A percentile compares a stretch with the other conserved stretches of the same genome.
phyloP scores from a whole-genome alignment of 2,797 vertebrate genomes.

The Halcyon leucocephala region DNA sequence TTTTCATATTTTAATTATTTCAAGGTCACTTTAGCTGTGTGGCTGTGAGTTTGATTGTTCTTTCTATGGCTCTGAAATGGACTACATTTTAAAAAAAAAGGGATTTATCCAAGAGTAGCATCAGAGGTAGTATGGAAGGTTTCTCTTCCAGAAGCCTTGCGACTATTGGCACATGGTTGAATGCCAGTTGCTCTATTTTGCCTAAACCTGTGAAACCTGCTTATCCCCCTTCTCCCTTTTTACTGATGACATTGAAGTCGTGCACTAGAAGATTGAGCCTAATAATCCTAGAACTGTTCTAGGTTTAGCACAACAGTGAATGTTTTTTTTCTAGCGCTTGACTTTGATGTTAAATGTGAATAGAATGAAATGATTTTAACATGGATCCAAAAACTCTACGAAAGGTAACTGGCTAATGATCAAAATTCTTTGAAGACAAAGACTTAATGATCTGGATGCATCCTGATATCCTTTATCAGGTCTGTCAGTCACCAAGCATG shows the following conservation, averaged over 20 bases:
- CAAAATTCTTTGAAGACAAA: not conserved
- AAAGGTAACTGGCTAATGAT: not conserved
- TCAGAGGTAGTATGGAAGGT: not conserved
- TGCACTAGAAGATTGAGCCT: not conserved
- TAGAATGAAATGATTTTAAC: not conserved
- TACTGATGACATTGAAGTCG: not conserved
- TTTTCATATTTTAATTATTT: not conserved
- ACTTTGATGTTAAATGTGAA: not conserved
- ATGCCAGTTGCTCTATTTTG: not conserved
- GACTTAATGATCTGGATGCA: not conserved
- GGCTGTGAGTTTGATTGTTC: not conserved
- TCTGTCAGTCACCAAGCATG: not conserved
- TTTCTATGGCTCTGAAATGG: not conserved
- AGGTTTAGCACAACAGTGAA: not conserved
- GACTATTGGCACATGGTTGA: accelerated
- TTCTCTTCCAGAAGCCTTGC: not conserved
- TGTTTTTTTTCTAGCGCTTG: not conserved
- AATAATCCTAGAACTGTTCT: not conserved
- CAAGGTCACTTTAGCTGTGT: not conserved
- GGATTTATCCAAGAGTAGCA: not conserved
- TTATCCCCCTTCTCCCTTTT: not conserved
- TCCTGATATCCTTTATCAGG: not conserved
- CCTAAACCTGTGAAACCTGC: not conserved
- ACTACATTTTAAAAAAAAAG: not conserved
- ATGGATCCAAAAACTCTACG: not conserved